Evolutionary conservation across 2,888 invertebrate species (phyloP), one percentile per base, ranked within the genome.

Genomic region (Prionchulus punctatus): DNA sequence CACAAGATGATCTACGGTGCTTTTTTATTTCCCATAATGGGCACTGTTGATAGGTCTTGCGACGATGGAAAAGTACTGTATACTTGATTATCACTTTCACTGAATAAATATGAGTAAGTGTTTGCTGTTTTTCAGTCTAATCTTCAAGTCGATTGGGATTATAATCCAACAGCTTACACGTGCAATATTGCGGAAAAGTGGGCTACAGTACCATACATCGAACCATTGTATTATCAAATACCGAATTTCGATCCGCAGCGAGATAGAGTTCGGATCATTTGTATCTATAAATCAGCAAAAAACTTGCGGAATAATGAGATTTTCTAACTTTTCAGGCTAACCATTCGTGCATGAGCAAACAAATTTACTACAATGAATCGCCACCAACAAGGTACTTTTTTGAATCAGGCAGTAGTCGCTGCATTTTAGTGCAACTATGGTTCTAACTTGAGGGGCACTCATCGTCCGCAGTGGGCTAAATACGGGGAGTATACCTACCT

Each of bases 401-500:
- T n/a, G n/a, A n/a, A 48, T 7, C 23, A 23, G 26, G 48, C 23
- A 28, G 57, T 18, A 12, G n/a, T 56, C 23, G 23, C 57, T n/a
- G 54, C 18, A 26, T 57, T 55, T 12, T 12, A 4, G 57, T n/a
- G 56, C 21, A 23, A 18, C 25, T n/a, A 55, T 55, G 4, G 4
- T 55, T 27, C 61, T 15, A n/a, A 4, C 65, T 75, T n/a, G 65
- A 85, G 86, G 72, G 87, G 86, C n/a, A 72, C 80, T n/a, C 86
- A 86, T 71, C 79, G 87, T 61, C 84, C 85, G 2, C 73, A 84
- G 28, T 85, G 86, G 81, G 81, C 85, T 1, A 75, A 78, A 56
- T 88, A 82, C 71, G 88, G 88, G 26, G 84, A 84, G 71, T 88
- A 87, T 69, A 73, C 73, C 53, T 87, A 81, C 71, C 64, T 85